Percentiles rank a stretch among this genome's conserved stretches.
phyloP scores from a whole-genome alignment of 2,888 invertebrate genomes.

The Cephus runcator region DNA sequence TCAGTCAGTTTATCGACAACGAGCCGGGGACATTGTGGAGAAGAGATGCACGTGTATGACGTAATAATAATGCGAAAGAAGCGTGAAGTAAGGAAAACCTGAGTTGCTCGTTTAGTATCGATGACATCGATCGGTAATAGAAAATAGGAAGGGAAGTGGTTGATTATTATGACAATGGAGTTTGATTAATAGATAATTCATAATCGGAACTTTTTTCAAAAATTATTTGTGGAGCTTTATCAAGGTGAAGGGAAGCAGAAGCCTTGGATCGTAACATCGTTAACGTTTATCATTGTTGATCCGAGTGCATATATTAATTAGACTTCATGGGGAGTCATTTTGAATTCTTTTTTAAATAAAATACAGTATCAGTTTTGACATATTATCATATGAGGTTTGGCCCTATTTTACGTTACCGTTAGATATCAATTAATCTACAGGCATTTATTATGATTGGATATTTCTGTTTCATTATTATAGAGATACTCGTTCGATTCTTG shows the following conservation, averaged over 20 bases:
- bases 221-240: background rate
- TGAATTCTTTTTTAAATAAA: background rate
- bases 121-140: background rate
- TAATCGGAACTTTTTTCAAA: background rate
- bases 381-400: background rate
- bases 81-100: background rate
- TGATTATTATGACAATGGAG: background rate
- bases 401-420: background rate
- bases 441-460: background rate
- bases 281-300: background rate
- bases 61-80: background rate
- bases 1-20: background rate
- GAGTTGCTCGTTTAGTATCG: background rate
- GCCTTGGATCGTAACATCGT: background rate
- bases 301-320: background rate
- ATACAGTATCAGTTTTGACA: background rate
- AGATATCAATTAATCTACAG: background rate
- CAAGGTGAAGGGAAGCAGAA: background rate
- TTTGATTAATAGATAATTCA: background rate
- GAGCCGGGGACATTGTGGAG: background rate
- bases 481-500: background rate
- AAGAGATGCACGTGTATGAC: background rate
- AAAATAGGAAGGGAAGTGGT: background rate
- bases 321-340: background rate
- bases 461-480: background rate